These are phyloP conservation scores for Aquatica leii DNA, from an alignment of 2,888 invertebrate genomes.

Conservation along the genomic window DNA sequence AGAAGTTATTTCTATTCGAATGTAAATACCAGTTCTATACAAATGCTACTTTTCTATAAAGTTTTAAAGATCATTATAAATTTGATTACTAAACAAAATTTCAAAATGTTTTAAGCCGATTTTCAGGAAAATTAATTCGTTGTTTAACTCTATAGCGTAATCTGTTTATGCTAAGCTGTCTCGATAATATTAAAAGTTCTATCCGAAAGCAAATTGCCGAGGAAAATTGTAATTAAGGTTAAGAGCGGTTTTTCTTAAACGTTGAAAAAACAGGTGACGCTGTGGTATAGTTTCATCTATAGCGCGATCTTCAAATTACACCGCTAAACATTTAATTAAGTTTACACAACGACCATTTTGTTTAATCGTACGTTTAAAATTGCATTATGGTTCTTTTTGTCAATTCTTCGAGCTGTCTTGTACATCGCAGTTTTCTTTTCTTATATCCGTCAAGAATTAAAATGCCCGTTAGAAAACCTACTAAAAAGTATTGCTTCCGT, in stretches of 20 bases:
- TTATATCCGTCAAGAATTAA: too few species aligned
- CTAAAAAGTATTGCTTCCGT: too few species aligned
- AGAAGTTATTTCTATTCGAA: conserved; percentile 36
- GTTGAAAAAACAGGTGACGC: background rate
- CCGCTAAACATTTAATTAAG: conserved; percentile 23
- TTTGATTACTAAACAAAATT: too few species aligned
- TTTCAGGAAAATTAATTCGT: too few species aligned
- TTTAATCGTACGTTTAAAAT: conserved; percentile 27
- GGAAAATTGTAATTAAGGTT: conserved; percentile 23
- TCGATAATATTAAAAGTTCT: too few species aligned
- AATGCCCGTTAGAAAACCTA: too few species aligned
- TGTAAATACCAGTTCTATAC: conserved; percentile 31
- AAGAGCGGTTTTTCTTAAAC: background rate
- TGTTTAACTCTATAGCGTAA: too few species aligned
- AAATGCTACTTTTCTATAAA: conserved; percentile 19
- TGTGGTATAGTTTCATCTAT: background rate
- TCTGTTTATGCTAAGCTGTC: too few species aligned
- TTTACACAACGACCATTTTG: conserved; percentile 28
- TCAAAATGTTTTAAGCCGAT: too few species aligned
- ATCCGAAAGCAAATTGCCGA: background rate
- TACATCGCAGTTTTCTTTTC: too few species aligned
- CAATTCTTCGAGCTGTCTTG: background rate
- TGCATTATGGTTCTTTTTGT: conserved; percentile 12
- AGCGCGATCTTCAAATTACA: conserved; percentile 2
- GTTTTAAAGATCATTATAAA: conserved; percentile 6